These are phyloP conservation scores for Ictalurus furcatus DNA, from an alignment of 2,113 vertebrate genomes.

Conservation along the genomic window DNA sequence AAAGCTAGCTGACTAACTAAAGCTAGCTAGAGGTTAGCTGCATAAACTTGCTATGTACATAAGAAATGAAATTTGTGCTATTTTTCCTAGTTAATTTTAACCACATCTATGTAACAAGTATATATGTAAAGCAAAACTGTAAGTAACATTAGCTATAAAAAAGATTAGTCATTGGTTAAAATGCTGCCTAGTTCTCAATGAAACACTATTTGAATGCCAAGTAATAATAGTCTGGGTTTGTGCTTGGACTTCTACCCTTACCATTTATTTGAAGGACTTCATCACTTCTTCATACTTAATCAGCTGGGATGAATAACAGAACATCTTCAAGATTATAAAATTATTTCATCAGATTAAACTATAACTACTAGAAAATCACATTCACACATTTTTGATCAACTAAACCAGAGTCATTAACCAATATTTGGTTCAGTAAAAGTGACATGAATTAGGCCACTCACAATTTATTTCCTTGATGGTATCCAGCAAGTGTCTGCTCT, in stretches of 20 bases:
- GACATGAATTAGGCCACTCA: slow-evolving; percentile 48
- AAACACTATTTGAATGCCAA: neutral
- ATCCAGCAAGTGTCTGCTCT: slow-evolving; percentile 72
- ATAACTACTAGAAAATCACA: neutral
- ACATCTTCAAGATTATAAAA: neutral
- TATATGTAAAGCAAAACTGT: neutral
- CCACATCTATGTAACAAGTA: neutral
- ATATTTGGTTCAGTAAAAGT: neutral
- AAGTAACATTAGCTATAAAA: neutral
- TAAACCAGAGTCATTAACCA: no score
- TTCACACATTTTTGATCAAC: neutral
- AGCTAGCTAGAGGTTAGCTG: no score
- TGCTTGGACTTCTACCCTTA: neutral
- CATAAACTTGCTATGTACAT: no score
- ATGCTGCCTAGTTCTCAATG: neutral
- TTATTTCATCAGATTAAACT: neutral
- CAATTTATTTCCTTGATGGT: slow-evolving; percentile 62
- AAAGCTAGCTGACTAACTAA: no score
- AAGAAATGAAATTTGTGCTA: no score
- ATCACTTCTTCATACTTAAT: neutral
- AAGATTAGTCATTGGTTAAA: neutral
- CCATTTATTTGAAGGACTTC: neutral
- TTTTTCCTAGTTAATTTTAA: no score
- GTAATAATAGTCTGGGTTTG: neutral
- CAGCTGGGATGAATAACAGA: neutral